Conservation (phyloP, 2,797 vertebrate genomes). For the Odontamblyopus lacepedii region DNA sequence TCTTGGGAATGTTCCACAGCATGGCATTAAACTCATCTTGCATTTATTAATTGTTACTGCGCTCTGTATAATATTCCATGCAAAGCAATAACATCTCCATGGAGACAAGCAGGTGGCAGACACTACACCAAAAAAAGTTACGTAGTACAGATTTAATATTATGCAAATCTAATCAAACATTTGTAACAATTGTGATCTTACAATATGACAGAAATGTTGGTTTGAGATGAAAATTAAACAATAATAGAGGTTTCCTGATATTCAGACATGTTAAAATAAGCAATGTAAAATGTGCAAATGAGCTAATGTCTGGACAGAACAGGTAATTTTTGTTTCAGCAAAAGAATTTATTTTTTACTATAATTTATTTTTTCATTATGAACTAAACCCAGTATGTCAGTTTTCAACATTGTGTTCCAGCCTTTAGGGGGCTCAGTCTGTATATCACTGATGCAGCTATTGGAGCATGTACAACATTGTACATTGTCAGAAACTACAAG, state of each 20-base stretch:
- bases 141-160: neutral
- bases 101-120: too few relatives aligned
- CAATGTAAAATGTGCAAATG: too few relatives aligned
- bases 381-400: neutral
- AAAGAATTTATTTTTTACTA: neutral
- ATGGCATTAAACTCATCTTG: too few relatives aligned
- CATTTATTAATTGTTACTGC: too few relatives aligned
- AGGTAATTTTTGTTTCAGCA: neutral
- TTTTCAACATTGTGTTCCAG: neutral
- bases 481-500: constrained; percentile 53
- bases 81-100: too few relatives aligned
- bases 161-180: neutral
- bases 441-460: constrained; percentile 14
- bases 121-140: too few relatives aligned
- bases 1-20: too few relatives aligned
- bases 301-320: neutral
- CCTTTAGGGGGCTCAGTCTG: neutral
- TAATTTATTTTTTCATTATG: neutral
- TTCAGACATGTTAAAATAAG: neutral
- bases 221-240: too few relatives aligned
- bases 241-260: too few relatives aligned
- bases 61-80: too few relatives aligned
- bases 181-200: neutral
- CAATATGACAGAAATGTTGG: neutral
- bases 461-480: constrained; percentile 41